Conservation (phyloP, 2,888 invertebrate species). For the Oxyteleia sp. region DNA sequence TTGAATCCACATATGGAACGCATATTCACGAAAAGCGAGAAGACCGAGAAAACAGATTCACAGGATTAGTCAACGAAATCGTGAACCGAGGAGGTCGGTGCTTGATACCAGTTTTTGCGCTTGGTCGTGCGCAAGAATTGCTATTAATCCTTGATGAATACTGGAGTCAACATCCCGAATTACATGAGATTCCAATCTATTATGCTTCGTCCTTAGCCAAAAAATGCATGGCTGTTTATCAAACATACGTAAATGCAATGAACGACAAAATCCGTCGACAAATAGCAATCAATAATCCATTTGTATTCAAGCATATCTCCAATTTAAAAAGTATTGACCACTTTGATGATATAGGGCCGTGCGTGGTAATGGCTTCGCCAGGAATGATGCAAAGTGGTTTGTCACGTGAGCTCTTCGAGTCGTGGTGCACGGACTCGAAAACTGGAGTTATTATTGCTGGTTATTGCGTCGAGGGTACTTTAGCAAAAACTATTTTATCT, state of each 20-base stretch:
- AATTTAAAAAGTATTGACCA: constrained; percentile 99
- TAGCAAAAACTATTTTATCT: constrained; percentile 97
- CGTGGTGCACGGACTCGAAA: constrained; percentile 99
- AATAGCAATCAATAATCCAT: constrained; percentile 99
- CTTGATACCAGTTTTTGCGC: constrained; percentile 99
- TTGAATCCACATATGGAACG: constrained; percentile 99
- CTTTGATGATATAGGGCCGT: constrained; percentile 99
- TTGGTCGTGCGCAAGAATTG: constrained; percentile 98
- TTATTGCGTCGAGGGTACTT: constrained; percentile 96
- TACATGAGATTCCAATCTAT: constrained; percentile 99
- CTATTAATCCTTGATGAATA: constrained; percentile 98
- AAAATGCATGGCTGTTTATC: constrained; percentile 99
- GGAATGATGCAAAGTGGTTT: constrained; percentile 99
- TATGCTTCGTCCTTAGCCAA: constrained; percentile 99
- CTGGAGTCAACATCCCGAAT: constrained; percentile 98
- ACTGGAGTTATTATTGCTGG: constrained; percentile 99
- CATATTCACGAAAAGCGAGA: constrained; percentile 99
- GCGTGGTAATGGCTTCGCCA: constrained; percentile 99
- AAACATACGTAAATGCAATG: constrained; percentile 99
- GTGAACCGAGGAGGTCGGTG: constrained; percentile 99
- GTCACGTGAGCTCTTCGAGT: constrained; percentile 98
- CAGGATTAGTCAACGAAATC: constrained; percentile 97
- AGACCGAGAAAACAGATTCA: constrained; percentile 98
- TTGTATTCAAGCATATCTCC: constrained; percentile 99
- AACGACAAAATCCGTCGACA: constrained; percentile 98